Evolutionary conservation across 2,113 vertebrate genomes (phyloP), one percentile per base, ranked within the genome.

Genomic region (Oostethus manadensis): DNA sequence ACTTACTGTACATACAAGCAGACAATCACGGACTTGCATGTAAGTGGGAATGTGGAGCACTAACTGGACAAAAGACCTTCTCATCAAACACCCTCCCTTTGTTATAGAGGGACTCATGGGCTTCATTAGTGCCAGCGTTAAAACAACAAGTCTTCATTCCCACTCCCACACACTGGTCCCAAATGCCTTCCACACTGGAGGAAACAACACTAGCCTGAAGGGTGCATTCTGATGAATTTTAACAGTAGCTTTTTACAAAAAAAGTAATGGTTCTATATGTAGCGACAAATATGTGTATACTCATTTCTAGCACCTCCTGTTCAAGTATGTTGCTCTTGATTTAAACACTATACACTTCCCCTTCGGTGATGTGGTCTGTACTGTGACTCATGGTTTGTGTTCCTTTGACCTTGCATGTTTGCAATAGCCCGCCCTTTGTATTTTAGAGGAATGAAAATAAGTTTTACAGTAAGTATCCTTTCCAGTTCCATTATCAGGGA

Each of bases 41-140:
- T 44, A 55, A 46, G 16, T 56, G 64, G 64, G 65, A 65, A 71
- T 56, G 57, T 50, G 51, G 43, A 73, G 48, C 56, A 66, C 35
- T 74, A 18, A 67, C 50, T 44, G 56, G 62, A 73, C 64, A 29
- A 33, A 63, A 62, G 60, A 73, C 44, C 67, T 70, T 56, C 57
- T 64, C 79, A 77, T 81, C 70, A 81, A 74, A 84, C 69, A 70
- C 76, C 63, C 47, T 79, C 47, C 62, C 53, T 60, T 82, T 82
- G 81, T 87, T 77, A 74, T 76, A 10, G 17, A 17, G 29, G 38
- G 51, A 56, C 86, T 82, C 82, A 68, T 77, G 86, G 84, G 86
- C 73, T 87, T 87, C 79, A 86, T 86, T 85, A 86, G 76, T 74
- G 71, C 67, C 77, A 83, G 68, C 74, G 67, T 77, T 80, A 82